A percentile compares a stretch with the other conserved stretches of the same genome.
Conservation (phyloP, 2,888 invertebrate species). For the Rhyacophila evoluta region DNA sequence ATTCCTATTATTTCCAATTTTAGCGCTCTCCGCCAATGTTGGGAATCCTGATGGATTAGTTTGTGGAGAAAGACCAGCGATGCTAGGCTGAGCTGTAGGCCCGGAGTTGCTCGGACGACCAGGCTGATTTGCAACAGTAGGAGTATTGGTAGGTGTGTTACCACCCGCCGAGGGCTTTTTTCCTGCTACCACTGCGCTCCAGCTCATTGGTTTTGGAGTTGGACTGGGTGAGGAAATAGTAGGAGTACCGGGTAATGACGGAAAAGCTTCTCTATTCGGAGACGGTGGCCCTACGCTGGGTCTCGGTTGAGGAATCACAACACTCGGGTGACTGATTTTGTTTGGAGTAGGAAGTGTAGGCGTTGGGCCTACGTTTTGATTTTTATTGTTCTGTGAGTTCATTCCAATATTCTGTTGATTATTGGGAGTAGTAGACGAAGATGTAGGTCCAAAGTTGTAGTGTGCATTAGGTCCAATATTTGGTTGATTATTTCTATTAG, state of each 20-base stretch:
- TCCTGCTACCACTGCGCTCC: constrained; percentile 62
- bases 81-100: constrained; percentile 1
- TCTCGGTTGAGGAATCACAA: background rate
- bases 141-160: constrained; percentile 1
- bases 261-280: constrained; percentile 32
- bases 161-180: constrained; percentile 56
- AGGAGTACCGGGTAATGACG: constrained; percentile 30
- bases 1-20: constrained; percentile 32
- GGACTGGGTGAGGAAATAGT: background rate
- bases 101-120: constrained; percentile 36
- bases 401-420: constrained; percentile 2
- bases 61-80: background rate
- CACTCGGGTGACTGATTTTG: background rate
- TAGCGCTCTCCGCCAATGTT: constrained; percentile 27
- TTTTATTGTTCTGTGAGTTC: background rate
- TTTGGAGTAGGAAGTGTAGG: background rate
- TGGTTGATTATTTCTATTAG: constrained; percentile 28
- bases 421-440: constrained; percentile 19
- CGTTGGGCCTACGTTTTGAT: constrained; percentile 17
- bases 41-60: background rate
- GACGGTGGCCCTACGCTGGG: background rate
- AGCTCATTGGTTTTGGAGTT: constrained; percentile 61
- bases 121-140: constrained; percentile 57
- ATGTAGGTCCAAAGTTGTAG: background rate
- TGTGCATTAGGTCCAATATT: background rate